These are phyloP conservation scores for Drosophila fuyamai DNA, from an alignment of 1,140 invertebrate species.

Conservation along the genomic window DNA sequence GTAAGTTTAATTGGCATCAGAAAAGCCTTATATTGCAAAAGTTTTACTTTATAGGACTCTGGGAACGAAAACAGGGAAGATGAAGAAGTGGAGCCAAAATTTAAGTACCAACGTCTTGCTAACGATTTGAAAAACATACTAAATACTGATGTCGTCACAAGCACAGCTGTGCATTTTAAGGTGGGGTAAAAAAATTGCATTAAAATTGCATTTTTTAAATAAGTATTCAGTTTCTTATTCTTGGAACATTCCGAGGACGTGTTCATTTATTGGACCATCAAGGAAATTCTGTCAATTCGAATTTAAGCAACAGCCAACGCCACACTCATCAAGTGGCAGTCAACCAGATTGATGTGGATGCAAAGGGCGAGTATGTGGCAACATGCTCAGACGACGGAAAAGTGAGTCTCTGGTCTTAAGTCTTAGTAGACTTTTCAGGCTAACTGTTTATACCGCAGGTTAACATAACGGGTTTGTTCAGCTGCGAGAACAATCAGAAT, in stretches of 20 bases:
- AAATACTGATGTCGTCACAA: constrained; percentile 93
- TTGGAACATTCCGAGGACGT: constrained; percentile 95
- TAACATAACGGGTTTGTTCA: constrained; percentile 92
- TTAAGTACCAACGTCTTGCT: constrained; percentile 95
- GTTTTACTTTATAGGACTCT: constrained; percentile 28
- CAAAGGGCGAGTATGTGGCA: constrained; percentile 90
- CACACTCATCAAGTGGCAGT: constrained; percentile 94
- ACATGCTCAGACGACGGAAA: constrained; percentile 98
- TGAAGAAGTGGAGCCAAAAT: constrained; percentile 93
- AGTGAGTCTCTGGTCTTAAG: constrained; percentile 85
- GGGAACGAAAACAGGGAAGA: constrained; percentile 48
- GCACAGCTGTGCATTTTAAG: constrained; percentile 96
- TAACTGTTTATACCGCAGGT: constrained; percentile 50
- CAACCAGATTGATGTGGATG: constrained; percentile 97
- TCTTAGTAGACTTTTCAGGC: neutral
- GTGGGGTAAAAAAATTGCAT: constrained; percentile 85
- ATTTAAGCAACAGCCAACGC: constrained; percentile 86
- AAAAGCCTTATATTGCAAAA: too few species aligned
- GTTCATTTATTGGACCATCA: constrained; percentile 96
- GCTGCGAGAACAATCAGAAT: constrained; percentile 91
- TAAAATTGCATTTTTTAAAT: neutral
- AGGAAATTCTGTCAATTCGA: constrained; percentile 91
- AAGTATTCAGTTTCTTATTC: constrained; percentile 91
- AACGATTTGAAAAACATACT: constrained; percentile 95
- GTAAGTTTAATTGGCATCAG: too few species aligned